Conservation (phyloP, 2,797 vertebrate genomes). For the Rhincodon typus region DNA sequence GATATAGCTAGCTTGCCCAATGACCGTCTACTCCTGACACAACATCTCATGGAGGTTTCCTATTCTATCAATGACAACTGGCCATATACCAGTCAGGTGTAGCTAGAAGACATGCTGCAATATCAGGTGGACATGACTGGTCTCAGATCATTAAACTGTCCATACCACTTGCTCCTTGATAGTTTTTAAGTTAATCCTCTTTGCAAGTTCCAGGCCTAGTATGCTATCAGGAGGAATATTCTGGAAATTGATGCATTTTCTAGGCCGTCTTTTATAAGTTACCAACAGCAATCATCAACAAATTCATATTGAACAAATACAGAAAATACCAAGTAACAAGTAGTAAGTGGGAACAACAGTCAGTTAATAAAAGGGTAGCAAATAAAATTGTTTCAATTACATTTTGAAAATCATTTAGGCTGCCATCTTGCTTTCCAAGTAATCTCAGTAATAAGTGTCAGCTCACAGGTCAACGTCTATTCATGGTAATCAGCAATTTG, state of each 20-base stretch:
- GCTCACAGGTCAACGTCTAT: neutral
- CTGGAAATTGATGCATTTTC: neutral
- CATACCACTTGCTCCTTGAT: neutral
- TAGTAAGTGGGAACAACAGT: neutral
- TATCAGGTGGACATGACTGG: neutral
- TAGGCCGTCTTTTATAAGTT: neutral
- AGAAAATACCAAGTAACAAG: too few relatives aligned
- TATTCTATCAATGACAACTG: neutral
- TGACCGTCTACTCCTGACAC: neutral
- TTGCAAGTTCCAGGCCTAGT: neutral
- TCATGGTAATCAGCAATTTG: neutral
- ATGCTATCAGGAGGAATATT: neutral
- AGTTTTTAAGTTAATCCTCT: neutral
- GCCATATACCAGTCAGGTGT: neutral
- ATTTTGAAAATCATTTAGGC: neutral
- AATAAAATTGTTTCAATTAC: neutral
- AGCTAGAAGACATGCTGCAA: too few relatives aligned
- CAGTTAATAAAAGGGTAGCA: neutral
- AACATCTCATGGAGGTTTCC: neutral
- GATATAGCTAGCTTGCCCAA: neutral
- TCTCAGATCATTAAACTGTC: neutral
- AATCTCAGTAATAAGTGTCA: neutral
- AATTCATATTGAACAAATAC: neutral
- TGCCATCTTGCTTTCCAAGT: neutral
- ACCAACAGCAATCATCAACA: neutral